These are phyloP conservation scores for Cephalopterus ornatus DNA, from an alignment of 2,113 vertebrate genomes.

Conservation along the genomic window DNA sequence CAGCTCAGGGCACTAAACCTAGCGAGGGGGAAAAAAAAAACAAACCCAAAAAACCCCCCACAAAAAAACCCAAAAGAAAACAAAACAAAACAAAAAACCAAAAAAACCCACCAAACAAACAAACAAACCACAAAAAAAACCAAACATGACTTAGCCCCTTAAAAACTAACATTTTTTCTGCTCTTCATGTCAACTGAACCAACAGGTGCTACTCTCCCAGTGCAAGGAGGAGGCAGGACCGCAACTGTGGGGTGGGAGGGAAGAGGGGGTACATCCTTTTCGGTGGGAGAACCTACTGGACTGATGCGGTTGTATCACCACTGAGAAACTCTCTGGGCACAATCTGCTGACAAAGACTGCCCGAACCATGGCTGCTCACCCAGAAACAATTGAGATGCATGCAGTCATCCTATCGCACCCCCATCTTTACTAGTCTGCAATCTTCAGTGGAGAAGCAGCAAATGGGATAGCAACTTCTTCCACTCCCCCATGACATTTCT, in stretches of 20 bases:
- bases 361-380: background rate
- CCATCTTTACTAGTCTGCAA: background rate
- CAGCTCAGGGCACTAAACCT: background rate
- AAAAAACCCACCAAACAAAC: background rate
- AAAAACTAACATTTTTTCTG: background rate
- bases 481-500: background rate
- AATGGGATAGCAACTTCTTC: background rate
- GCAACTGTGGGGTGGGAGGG: background rate
- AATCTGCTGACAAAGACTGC: background rate
- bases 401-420: background rate
- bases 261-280: background rate
- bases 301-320: background rate
- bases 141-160: fast-evolving
- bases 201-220: background rate
- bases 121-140: background rate
- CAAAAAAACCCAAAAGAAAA: background rate
- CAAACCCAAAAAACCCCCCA: too few relatives aligned
- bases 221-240: background rate
- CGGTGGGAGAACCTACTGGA: background rate
- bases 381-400: background rate
- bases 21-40: fast-evolving
- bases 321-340: background rate
- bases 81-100: too few relatives aligned
- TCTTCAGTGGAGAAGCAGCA: background rate
- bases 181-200: background rate